Evolutionary conservation across 2,888 invertebrate genomes (phyloP).

Genomic region (Drosophila affinis): DNA sequence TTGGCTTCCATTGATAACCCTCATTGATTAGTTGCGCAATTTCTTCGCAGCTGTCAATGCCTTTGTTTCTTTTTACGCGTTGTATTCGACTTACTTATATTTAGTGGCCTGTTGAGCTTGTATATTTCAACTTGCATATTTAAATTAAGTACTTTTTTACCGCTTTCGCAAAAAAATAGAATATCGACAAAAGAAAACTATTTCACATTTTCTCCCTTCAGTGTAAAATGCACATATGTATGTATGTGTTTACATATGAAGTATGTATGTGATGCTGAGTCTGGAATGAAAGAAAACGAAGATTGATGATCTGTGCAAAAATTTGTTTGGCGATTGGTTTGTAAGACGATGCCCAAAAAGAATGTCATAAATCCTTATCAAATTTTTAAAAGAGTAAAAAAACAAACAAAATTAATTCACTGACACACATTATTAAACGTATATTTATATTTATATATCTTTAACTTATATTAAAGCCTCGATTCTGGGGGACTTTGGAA

Average conservation of each 20-base stretch:
- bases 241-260: background rate
- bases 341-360: conserved; percentile 24
- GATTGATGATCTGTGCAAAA: conserved; percentile 33
- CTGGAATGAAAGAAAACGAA: conserved; percentile 19
- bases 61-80: conserved; percentile 23
- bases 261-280: conserved; percentile 1
- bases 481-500: too few species aligned
- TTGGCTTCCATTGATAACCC: conserved; percentile 31
- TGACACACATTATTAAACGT: background rate
- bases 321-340: conserved; percentile 24
- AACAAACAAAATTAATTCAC: conserved; percentile 30
- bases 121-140: background rate
- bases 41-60: conserved; percentile 28
- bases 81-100: conserved; percentile 4
- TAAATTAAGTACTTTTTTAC: too few species aligned
- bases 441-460: too few species aligned
- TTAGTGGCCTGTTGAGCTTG: conserved; percentile 32
- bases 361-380: conserved; percentile 42
- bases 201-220: too few species aligned
- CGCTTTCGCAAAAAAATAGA: background rate
- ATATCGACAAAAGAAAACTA: too few species aligned
- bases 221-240: too few species aligned
- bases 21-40: conserved; percentile 51
- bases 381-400: conserved; percentile 5
- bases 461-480: too few species aligned